Base-by-base conservation (phyloP, 2,797 vertebrate species). In the Dendrocincla fuliginosa region DNA sequence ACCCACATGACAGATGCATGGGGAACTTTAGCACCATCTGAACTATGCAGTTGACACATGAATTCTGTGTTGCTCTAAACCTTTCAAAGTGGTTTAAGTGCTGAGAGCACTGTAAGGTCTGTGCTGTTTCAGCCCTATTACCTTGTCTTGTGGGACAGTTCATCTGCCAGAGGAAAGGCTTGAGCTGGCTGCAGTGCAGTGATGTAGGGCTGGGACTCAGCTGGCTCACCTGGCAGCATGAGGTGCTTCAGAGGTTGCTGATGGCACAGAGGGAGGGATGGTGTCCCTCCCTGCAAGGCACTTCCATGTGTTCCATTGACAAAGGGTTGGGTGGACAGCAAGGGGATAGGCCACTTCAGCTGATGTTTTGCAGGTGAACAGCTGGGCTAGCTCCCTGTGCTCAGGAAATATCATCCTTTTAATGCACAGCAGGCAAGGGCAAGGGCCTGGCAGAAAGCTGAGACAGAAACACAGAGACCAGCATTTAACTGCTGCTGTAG, bases 201-300 rank as follows among this genome's bases (percentile, higher is more conserved):
- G 23, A 14, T 12, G 41, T 23, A 47, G 32, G 55, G 44, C 67
- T 79, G 73, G 19, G 47, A 27, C 33, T 56, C 37, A 5, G 50
- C 57, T 44, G 53, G 53, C 53, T 90, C 1, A 1, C 20, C 11
- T 44, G 32, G 11, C 18, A 16, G 42, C 0, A 0, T 3, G 7
- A 63, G 18, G 57, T 65, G 33, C 56, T 65, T 25, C 63, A 42
- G 63, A 67, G 53, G 47, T 16, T 39, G 16, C 60, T 42, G 70
- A 35, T 56, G 46, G 44, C 33, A 39, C 14, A 2, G 35, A 59
- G 30, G 19, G 32, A 87, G 49, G 24, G 52, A 42, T 44, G 37
- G 28, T 17, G n/a, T 18, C 55, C 33, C 35, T 33, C 41, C 33
- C 80, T 57, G n/a, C 61, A 69, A 75, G 78, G 41, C 60, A 28